Percentiles rank a stretch among this genome's conserved stretches.
These are phyloP conservation scores for Kryptolebias ocellatus DNA, from an alignment of 2,797 vertebrate genomes.

Conservation along the genomic window DNA sequence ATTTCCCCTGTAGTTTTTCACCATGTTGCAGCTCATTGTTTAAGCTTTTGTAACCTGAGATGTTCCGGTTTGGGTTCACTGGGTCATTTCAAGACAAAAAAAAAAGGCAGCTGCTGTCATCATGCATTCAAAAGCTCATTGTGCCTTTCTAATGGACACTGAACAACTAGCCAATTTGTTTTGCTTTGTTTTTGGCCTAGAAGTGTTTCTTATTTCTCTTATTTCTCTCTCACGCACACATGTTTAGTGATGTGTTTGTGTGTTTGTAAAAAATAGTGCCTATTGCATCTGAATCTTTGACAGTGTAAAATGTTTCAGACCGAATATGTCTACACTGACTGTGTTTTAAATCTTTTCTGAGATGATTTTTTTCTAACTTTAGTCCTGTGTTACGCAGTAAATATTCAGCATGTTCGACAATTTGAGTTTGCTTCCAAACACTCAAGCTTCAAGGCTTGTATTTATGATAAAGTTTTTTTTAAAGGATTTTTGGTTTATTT, in stretches of 20 bases:
- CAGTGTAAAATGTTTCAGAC: background rate
- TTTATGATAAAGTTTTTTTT: too few species aligned
- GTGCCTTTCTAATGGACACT: background rate
- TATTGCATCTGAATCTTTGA: background rate
- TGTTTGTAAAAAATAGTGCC: too few species aligned
- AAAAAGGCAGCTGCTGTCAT: slow-evolving; percentile 2
- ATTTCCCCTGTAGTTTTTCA: background rate
- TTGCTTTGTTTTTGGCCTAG: background rate
- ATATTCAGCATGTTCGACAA: too few species aligned
- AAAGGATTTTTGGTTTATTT: too few species aligned
- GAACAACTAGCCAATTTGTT: background rate
- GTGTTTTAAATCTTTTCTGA: too few species aligned
- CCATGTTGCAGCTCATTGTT: background rate
- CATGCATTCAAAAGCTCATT: background rate
- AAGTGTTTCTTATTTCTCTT: background rate
- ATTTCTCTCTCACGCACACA: too few species aligned
- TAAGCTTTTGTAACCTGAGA: background rate
- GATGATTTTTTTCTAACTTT: too few species aligned
- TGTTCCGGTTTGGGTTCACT: background rate
- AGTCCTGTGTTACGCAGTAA: too few species aligned
- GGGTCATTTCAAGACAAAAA: background rate
- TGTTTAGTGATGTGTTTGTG: background rate
- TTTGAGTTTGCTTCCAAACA: too few species aligned
- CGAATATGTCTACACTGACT: too few species aligned
- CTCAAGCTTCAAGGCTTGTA: too few species aligned